Evolutionary conservation across 2,113 vertebrate species (phyloP).

Genomic region (Spea multiplicata): DNA sequence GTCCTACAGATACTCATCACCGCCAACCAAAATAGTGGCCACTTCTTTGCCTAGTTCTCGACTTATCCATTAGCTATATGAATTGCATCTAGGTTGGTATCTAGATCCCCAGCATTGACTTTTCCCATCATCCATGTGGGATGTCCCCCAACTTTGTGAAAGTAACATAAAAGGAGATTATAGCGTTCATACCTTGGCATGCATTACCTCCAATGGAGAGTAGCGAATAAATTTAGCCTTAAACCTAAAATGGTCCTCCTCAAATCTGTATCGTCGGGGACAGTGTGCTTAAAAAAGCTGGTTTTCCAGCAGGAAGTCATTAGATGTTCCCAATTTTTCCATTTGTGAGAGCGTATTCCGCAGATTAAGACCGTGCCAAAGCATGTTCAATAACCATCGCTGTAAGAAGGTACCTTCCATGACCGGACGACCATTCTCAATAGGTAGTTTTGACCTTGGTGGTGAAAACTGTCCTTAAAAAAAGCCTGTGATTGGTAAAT

Average conservation of each 20-base stretch:
- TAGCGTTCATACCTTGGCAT: neutral
- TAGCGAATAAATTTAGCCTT: neutral
- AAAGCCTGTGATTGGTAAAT: no score
- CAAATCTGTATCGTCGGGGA: neutral
- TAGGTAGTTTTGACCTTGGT: no score
- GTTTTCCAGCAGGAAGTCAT: neutral
- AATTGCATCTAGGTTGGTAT: neutral
- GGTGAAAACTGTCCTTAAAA: no score
- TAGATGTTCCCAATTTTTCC: neutral
- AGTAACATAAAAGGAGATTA: no score
- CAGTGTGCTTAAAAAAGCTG: neutral
- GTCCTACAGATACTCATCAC: constrained; percentile 62
- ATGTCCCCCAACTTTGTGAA: no score
- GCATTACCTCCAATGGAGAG: neutral
- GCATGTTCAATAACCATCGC: no score
- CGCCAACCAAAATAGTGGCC: constrained; percentile 48
- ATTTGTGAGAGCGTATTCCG: neutral
- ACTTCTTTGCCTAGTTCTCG: neutral
- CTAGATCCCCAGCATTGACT: neutral
- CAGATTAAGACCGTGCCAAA: no score
- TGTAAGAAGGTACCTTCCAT: no score
- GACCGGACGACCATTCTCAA: no score
- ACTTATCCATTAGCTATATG: neutral
- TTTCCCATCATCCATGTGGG: neutral
- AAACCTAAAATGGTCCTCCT: neutral